These are phyloP conservation scores for Andrena trimmerana DNA, from an alignment of 2,888 invertebrate species.

Conservation along the genomic window DNA sequence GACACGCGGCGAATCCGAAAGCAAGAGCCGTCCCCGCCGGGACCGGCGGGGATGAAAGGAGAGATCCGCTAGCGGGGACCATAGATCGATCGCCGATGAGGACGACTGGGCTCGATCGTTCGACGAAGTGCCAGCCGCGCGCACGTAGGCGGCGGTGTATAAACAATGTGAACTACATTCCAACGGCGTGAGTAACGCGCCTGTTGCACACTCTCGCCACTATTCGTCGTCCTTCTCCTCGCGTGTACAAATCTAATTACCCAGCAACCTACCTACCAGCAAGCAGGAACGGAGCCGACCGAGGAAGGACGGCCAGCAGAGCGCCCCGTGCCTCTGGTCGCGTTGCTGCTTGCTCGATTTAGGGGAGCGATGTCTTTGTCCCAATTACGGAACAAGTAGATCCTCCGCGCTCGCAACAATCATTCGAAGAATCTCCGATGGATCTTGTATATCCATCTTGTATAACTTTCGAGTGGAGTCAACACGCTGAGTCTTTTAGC, in stretches of 20 bases:
- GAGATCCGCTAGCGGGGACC: constrained; percentile 41
- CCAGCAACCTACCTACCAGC: constrained; percentile 57
- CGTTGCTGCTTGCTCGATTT: background rate
- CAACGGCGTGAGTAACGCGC: constrained; percentile 71
- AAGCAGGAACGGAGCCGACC: constrained; percentile 19
- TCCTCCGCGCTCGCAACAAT: no score
- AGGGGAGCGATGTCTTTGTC: background rate
- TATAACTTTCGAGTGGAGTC: no score
- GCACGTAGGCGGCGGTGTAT: constrained; percentile 68
- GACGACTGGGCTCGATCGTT: constrained; percentile 59
- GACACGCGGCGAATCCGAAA: constrained; percentile 13
- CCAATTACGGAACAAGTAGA: no score
- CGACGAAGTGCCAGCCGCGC: constrained; percentile 55
- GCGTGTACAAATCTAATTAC: constrained; percentile 72
- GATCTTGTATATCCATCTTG: no score
- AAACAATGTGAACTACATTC: constrained; percentile 78
- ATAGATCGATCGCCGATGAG: constrained; percentile 4
- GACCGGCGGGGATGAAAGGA: constrained; percentile 52
- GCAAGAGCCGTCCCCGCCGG: background rate
- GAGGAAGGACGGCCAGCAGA: constrained; percentile 28
- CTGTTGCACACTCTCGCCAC: constrained; percentile 65
- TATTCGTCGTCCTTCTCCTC: constrained; percentile 51
- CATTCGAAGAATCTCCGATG: no score
- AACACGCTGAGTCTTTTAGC: no score
- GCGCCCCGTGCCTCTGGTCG: background rate